Conservation (phyloP, 2,113 vertebrate species). For the Piliocolobus tephrosceles region DNA sequence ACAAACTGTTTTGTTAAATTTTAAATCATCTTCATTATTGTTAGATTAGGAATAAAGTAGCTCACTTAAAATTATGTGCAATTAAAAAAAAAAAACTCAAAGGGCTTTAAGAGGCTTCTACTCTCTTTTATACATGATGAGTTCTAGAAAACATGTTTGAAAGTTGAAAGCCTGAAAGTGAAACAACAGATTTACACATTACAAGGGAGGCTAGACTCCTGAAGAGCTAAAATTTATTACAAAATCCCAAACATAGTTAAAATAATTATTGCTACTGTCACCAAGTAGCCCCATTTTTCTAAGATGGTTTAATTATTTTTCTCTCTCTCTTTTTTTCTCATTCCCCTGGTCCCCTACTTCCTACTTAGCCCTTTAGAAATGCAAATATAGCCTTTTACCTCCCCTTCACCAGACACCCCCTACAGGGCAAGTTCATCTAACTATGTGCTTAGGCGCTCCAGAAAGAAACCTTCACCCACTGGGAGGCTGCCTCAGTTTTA, state of each 20-base stretch:
- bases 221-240: background rate
- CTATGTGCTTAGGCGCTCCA: too few relatives aligned
- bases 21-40: background rate
- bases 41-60: background rate
- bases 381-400: too few relatives aligned
- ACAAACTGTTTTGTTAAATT: background rate
- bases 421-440: too few relatives aligned
- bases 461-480: too few relatives aligned
- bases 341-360: too few relatives aligned
- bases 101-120: background rate
- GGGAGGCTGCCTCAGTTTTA: too few relatives aligned
- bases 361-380: too few relatives aligned
- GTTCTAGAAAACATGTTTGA: background rate
- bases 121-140: background rate
- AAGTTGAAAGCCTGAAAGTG: background rate
- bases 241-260: background rate
- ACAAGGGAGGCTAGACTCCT: background rate
- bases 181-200: background rate
- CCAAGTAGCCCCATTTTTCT: too few relatives aligned
- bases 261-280: background rate
- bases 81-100: background rate
- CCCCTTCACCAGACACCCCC: too few relatives aligned
- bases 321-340: too few relatives aligned
- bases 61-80: background rate
- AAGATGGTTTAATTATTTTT: too few relatives aligned